phyloP scores from a whole-genome alignment of 2,113 vertebrate genomes.

The Petaurus breviceps region DNA sequence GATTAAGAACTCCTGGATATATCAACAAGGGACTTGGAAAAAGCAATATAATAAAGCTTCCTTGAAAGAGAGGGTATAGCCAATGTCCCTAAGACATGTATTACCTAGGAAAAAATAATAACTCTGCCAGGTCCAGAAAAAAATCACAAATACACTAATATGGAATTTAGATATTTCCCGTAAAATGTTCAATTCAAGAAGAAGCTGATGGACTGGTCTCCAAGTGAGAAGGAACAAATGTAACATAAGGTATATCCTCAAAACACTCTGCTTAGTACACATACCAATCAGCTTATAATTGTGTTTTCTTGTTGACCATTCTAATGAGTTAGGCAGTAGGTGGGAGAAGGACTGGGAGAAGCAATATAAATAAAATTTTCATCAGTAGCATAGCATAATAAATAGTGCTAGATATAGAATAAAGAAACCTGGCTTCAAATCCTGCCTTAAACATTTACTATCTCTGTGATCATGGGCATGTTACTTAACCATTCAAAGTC shows the following conservation, averaged over 20 bases:
- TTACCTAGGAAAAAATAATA: conserved; percentile 64
- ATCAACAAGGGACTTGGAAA: conserved; percentile 29
- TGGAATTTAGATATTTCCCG: conserved; percentile 68
- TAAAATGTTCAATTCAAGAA: conserved; percentile 73
- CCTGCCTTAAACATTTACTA: background rate
- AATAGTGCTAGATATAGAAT: background rate
- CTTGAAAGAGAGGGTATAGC: conserved; percentile 47
- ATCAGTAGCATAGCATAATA: background rate
- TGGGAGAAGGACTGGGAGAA: background rate
- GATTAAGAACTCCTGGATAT: background rate
- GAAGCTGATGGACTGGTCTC: conserved; percentile 64
- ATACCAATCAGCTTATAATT: conserved; percentile 68
- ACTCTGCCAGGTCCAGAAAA: conserved; percentile 63
- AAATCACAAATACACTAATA: conserved; percentile 72
- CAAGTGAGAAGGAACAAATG: conserved; percentile 67
- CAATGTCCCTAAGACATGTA: conserved; percentile 60
- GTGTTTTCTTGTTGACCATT: conserved; percentile 59
- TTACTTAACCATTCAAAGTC: background rate
- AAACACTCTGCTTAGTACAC: conserved; percentile 50
- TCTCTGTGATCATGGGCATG: background rate
- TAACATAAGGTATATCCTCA: conserved; percentile 59
- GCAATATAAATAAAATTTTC: background rate
- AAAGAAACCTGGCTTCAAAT: no score
- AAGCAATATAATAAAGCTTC: conserved; percentile 43
- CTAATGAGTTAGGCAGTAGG: conserved; percentile 29